phyloP scores from a whole-genome alignment of 2,797 vertebrate species.

The Macropodus opercularis region DNA sequence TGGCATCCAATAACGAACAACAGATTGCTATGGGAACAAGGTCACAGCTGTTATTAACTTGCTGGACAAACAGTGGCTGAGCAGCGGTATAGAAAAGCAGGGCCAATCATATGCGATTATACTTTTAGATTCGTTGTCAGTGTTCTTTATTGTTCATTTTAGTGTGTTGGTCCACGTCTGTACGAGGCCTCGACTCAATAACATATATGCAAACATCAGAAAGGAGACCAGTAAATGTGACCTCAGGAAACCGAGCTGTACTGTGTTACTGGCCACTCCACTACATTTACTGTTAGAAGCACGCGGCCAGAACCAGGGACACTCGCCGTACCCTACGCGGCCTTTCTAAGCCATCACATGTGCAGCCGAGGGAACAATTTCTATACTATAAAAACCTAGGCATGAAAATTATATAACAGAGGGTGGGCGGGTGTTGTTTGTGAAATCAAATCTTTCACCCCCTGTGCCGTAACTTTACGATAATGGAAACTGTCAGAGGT shows the following conservation, averaged over 20 bases:
- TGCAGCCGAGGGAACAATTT: conserved; percentile 1
- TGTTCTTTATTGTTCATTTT: conserved; percentile 7
- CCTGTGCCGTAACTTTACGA: conserved; percentile 56
- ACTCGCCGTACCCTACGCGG: no score
- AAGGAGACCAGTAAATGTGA: no score
- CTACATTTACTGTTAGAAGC: not conserved
- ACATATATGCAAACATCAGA: conserved; percentile 27
- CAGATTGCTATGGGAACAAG: conserved; percentile 70
- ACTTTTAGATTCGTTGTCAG: conserved; percentile 8
- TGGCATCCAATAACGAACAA: conserved; percentile 60
- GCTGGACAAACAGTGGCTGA: conserved; percentile 54
- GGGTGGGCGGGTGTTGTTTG: conserved; percentile 38
- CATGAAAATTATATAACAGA: conserved; percentile 33
- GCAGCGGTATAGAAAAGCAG: conserved; percentile 36
- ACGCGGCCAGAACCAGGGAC: no score
- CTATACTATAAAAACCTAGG: conserved; percentile 16
- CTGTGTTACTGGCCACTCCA: not conserved
- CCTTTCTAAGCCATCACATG: not conserved
- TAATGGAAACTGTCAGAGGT: conserved; percentile 67
- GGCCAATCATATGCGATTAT: conserved; percentile 37
- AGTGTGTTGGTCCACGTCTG: conserved; percentile 6
- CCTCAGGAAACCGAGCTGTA: no score
- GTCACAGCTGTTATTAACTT: conserved; percentile 60
- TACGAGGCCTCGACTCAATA: conserved; percentile 3
- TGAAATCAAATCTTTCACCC: conserved; percentile 55